Evolutionary conservation across 2,113 vertebrate genomes (phyloP).

Genomic region (Chaenocephalus aceratus): DNA sequence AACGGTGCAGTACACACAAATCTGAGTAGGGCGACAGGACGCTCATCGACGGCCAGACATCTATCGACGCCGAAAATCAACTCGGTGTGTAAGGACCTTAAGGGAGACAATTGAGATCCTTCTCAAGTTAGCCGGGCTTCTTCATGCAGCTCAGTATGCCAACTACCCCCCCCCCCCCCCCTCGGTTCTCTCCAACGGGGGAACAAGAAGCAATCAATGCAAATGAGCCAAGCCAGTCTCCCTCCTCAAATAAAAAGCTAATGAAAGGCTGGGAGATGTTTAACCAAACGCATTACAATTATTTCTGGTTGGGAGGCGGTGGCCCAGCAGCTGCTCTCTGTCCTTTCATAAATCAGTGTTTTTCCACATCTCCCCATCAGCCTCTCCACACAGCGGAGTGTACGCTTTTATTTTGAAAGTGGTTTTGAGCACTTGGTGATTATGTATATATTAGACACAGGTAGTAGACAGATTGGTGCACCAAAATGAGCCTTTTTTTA

Average conservation of each 20-base stretch:
- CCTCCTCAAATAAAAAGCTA: constrained; percentile 69
- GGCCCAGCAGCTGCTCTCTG: constrained; percentile 12
- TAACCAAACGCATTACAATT: constrained; percentile 24
- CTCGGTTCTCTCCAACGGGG: constrained; percentile 27
- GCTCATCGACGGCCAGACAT: too few species aligned
- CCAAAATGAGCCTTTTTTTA: too few species aligned
- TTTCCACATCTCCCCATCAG: too few species aligned
- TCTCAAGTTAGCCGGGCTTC: constrained; percentile 3
- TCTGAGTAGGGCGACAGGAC: too few species aligned
- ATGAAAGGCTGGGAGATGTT: constrained; percentile 57
- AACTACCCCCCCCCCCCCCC: not conserved
- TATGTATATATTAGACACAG: too few species aligned
- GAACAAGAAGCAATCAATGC: constrained; percentile 65
- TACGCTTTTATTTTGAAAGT: not conserved
- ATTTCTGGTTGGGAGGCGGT: constrained; percentile 19
- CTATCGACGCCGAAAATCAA: too few species aligned
- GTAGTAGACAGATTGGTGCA: too few species aligned
- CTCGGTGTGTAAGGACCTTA: not conserved
- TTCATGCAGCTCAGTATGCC: constrained; percentile 24
- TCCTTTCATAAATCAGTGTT: constrained; percentile 27
- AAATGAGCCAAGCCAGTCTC: constrained; percentile 68
- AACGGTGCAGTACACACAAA: too few species aligned
- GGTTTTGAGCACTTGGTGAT: too few species aligned
- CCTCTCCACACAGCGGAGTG: not conserved
- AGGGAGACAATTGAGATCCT: not conserved